Conservation (phyloP, 2,113 vertebrate species). For the Empidonax alnorum region DNA sequence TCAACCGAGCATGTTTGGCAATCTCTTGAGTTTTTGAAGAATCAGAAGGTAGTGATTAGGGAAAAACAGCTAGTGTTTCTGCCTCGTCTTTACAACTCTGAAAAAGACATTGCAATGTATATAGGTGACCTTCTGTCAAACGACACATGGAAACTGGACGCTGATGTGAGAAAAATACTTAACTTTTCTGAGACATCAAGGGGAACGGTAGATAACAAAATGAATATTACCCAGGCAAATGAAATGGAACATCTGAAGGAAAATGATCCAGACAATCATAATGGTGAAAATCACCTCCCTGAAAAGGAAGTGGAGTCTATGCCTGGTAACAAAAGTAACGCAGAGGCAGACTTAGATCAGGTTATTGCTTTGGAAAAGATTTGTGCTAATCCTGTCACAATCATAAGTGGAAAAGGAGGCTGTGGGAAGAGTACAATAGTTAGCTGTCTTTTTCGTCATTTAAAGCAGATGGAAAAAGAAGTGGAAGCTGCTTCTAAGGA, state of each 20-base stretch:
- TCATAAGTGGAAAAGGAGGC: conserved; percentile 87
- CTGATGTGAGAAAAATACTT: conserved; percentile 73
- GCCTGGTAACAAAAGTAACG: not conserved
- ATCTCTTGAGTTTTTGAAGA: conserved; percentile 79
- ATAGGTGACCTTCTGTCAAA: conserved; percentile 61
- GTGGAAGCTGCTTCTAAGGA: conserved; percentile 71
- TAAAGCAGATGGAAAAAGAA: conserved; percentile 69
- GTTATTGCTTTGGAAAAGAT: conserved; percentile 78
- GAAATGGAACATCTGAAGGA: not conserved
- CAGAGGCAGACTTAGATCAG: conserved; percentile 77
- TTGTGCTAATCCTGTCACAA: conserved; percentile 81
- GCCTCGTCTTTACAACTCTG: conserved; percentile 73
- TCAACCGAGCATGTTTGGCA: conserved; percentile 63
- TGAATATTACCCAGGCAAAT: not conserved
- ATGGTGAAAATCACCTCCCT: not conserved
- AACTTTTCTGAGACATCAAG: not conserved
- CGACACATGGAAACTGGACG: conserved; percentile 61
- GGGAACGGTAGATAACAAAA: not conserved
- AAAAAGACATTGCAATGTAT: conserved; percentile 74
- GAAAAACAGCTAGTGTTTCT: conserved; percentile 72
- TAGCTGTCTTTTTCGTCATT: conserved; percentile 74
- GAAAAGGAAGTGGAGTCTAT: not conserved
- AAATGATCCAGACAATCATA: not conserved
- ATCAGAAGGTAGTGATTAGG: conserved; percentile 62
- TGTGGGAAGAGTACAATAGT: conserved; percentile 88